Conservation (phyloP, 53 echinoderm and acorn worm species). For the Holothuria scabra region DNA sequence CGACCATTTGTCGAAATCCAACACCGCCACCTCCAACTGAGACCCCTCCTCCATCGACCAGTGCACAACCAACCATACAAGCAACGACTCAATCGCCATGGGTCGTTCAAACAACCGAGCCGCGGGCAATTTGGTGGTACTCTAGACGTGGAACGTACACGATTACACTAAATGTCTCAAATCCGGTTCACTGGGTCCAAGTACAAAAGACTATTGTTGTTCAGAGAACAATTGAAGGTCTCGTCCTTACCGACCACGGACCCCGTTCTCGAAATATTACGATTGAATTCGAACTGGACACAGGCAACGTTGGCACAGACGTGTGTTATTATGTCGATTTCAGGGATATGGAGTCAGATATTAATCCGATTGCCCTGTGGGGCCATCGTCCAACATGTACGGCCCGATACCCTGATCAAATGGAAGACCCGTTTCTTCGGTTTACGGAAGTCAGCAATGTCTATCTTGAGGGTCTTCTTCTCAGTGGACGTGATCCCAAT, state of each 20-base stretch:
- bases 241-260: slow-evolving; percentile 73
- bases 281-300: slow-evolving; percentile 78
- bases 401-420: slow-evolving; percentile 56
- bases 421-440: slow-evolving; percentile 64
- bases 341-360: slow-evolving; percentile 72
- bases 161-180: slow-evolving; percentile 72
- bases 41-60: slow-evolving; percentile 46
- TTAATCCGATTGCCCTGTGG: slow-evolving; percentile 73
- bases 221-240: slow-evolving; percentile 64
- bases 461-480: slow-evolving; percentile 61
- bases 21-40: slow-evolving; percentile 58
- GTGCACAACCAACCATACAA: slow-evolving; percentile 41
- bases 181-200: slow-evolving; percentile 75
- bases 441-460: slow-evolving; percentile 78
- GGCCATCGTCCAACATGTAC: slow-evolving; percentile 74
- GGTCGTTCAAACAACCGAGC: slow-evolving; percentile 74
- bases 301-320: slow-evolving; percentile 87
- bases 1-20: slow-evolving; percentile 62
- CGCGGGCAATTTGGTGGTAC: slow-evolving; percentile 78
- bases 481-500: slow-evolving; percentile 67
- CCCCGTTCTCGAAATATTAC: slow-evolving; percentile 77
- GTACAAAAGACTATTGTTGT: slow-evolving; percentile 66
- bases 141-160: slow-evolving; percentile 73
- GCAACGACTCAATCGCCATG: slow-evolving; percentile 63
- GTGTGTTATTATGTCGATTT: slow-evolving; percentile 86